Conservation (phyloP, 2,888 invertebrate genomes). For the Acanthopleura granulata region DNA sequence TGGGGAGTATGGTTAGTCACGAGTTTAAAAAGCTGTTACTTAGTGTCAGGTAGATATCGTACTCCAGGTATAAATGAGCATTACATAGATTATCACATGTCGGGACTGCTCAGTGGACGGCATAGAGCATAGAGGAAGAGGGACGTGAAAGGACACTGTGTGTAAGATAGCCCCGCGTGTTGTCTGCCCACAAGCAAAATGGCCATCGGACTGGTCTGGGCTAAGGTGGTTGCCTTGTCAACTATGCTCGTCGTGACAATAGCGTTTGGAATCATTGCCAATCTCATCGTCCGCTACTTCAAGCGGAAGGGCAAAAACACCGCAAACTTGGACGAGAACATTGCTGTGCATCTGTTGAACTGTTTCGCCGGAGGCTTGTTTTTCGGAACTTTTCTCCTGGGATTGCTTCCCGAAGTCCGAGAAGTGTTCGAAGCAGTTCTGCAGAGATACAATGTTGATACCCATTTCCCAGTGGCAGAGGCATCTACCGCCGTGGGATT, state of each 20-base stretch:
- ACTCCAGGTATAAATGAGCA: too few relatives aligned
- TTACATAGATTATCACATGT: too few relatives aligned
- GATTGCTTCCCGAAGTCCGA: slow-evolving; percentile 66
- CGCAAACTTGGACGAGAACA: neutral
- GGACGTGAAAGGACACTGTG: too few relatives aligned
- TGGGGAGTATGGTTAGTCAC: too few relatives aligned
- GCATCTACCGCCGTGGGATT: slow-evolving; percentile 59
- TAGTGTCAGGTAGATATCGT: too few relatives aligned
- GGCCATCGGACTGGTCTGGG: slow-evolving; percentile 4
- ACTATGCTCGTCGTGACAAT: slow-evolving; percentile 9
- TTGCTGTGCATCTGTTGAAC: slow-evolving; percentile 31
- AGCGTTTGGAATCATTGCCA: neutral
- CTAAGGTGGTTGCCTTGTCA: neutral
- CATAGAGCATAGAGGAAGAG: too few relatives aligned
- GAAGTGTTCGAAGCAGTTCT: slow-evolving; percentile 49
- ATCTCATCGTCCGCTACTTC: neutral
- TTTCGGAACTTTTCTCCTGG: slow-evolving; percentile 67
- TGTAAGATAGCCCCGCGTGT: too few relatives aligned
- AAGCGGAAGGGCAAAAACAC: neutral
- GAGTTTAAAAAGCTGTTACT: too few relatives aligned
- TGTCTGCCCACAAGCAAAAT: neutral
- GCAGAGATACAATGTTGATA: slow-evolving; percentile 24
- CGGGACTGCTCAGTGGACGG: too few relatives aligned
- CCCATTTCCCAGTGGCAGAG: slow-evolving; percentile 59
- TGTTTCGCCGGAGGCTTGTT: slow-evolving; percentile 70